Percentiles rank a stretch among this genome's conserved stretches.
Conservation (phyloP, 2,797 vertebrate genomes). For the Rhodeus uyekii region DNA sequence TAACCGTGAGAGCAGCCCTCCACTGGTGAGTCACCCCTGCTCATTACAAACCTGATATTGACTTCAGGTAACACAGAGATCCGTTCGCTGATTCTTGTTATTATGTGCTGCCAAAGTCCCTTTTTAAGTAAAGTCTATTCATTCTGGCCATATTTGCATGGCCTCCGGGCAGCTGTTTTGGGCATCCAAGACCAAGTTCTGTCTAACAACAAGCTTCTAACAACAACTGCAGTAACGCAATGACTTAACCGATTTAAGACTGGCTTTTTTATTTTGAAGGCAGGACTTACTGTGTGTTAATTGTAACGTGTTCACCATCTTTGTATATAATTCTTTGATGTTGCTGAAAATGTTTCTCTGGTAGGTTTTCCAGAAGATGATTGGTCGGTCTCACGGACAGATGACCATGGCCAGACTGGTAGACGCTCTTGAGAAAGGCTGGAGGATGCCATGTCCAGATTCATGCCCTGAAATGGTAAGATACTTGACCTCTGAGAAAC, state of each 20-base stretch:
- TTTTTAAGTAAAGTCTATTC: not conserved
- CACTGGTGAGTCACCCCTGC: conserved; percentile 69
- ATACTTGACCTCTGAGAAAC: not conserved
- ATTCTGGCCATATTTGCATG: not conserved
- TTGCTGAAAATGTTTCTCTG: not conserved
- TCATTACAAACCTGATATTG: not conserved
- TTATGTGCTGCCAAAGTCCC: not conserved
- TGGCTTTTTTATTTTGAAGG: not conserved
- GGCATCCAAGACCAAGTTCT: not conserved
- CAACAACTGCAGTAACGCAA: too few species aligned
- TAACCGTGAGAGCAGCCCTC: conserved; percentile 79
- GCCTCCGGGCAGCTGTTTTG: not conserved
- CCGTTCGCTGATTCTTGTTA: not conserved
- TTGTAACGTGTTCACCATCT: not conserved
- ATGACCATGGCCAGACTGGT: conserved; percentile 86
- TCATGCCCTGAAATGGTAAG: conserved; percentile 79
- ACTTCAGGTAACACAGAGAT: not conserved
- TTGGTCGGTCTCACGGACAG: conserved; percentile 83
- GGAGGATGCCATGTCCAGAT: conserved; percentile 76
- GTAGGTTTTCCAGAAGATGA: conserved; percentile 82
- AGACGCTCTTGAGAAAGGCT: conserved; percentile 75
- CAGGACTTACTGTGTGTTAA: not conserved
- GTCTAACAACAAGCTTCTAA: not conserved
- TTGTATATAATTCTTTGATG: not conserved
- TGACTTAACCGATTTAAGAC: too few species aligned